These are phyloP conservation scores for Trachelus tabidus DNA, from an alignment of 2,888 invertebrate species.

Conservation along the genomic window DNA sequence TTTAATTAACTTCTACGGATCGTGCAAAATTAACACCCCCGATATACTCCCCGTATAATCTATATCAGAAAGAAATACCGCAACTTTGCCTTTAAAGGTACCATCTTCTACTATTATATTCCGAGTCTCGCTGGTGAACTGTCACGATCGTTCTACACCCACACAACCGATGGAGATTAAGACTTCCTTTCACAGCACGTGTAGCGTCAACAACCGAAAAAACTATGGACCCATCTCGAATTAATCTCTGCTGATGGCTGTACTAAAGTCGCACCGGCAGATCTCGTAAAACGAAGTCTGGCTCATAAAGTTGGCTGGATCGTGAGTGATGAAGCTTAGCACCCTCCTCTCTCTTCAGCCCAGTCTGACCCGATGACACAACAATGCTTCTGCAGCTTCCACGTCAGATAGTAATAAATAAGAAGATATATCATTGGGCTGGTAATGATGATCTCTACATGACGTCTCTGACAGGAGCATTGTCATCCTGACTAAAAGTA, in stretches of 20 bases:
- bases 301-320: neutral
- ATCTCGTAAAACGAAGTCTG: neutral
- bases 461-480: neutral
- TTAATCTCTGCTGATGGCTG: constrained; percentile 3
- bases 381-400: neutral
- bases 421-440: neutral
- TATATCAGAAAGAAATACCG: neutral
- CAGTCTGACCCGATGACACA: neutral
- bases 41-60: neutral
- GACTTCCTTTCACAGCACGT: neutral
- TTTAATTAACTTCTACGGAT: neutral
- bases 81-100: neutral
- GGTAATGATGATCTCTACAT: neutral
- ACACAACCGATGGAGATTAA: neutral
- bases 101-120: neutral
- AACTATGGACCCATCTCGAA: neutral
- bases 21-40: neutral
- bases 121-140: neutral
- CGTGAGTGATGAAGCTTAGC: constrained; percentile 5
- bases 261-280: constrained; percentile 1
- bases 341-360: neutral
- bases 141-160: neutral
- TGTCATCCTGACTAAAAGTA: neutral
- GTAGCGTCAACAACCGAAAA: neutral
- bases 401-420: neutral